Conservation (phyloP, 2,797 vertebrate species). For the Labeo calbasu region DNA sequence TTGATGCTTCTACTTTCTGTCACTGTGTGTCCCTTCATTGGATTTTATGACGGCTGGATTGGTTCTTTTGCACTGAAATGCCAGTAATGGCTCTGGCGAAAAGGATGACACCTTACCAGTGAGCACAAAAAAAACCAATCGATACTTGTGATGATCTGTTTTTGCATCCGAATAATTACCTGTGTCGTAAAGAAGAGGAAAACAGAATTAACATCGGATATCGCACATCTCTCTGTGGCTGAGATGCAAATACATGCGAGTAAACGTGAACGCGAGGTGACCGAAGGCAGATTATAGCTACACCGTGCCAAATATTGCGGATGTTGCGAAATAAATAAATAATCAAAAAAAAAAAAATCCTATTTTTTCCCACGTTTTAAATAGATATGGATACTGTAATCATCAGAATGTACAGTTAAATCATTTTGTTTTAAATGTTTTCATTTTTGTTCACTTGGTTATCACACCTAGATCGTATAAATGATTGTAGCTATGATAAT, state of each 20-base stretch:
- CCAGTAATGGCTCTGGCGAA: slow-evolving; percentile 72
- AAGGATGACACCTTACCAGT: slow-evolving; percentile 65
- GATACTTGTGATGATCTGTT: slow-evolving; percentile 33
- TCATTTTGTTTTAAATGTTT: slow-evolving; percentile 36
- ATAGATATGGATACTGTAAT: slow-evolving; percentile 32
- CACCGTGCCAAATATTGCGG: slow-evolving; percentile 80
- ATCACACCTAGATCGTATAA: slow-evolving; percentile 54
- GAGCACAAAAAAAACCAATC: slow-evolving; percentile 49
- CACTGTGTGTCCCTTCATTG: slow-evolving; percentile 61
- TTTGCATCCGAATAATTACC: slow-evolving; percentile 11
- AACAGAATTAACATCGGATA: slow-evolving; percentile 61
- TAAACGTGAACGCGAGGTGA: slow-evolving; percentile 65
- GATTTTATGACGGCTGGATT: slow-evolving; percentile 68
- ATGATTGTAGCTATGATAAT: slow-evolving; percentile 61
- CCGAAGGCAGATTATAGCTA: slow-evolving; percentile 69
- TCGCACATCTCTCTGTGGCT: slow-evolving; percentile 57
- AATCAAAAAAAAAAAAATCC: slow-evolving; percentile 57
- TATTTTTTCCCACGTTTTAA: slow-evolving; percentile 53
- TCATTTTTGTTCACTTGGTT: slow-evolving; percentile 54
- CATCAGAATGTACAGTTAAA: slow-evolving; percentile 63
- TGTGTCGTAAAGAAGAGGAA: slow-evolving; percentile 55
- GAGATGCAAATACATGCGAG: slow-evolving; percentile 58
- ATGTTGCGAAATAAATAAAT: slow-evolving; percentile 81
- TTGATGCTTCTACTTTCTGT: slow-evolving; percentile 71
- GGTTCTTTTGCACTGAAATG: slow-evolving; percentile 72